Evolutionary conservation across 2,797 vertebrate species (phyloP).

Genomic region (Acanthurus leucopareius): DNA sequence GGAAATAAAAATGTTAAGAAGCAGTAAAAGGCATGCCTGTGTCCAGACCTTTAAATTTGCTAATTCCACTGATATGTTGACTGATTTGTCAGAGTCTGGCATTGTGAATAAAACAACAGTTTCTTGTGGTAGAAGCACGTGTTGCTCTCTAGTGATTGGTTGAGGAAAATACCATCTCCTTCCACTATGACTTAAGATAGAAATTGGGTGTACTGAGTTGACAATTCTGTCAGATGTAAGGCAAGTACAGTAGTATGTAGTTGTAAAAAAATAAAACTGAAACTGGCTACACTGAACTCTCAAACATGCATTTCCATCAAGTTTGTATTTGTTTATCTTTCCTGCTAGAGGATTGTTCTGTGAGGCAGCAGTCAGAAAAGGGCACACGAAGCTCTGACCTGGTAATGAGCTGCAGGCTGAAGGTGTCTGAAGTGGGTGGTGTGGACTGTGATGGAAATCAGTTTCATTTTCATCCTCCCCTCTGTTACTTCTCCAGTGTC

Average conservation of each 20-base stretch:
- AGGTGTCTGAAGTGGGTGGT: background rate
- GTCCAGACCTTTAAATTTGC: too few relatives aligned
- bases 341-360: background rate
- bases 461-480: background rate
- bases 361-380: background rate
- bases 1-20: slow-evolving; percentile 17
- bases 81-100: too few relatives aligned
- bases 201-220: too few relatives aligned
- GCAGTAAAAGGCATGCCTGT: background rate
- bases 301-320: background rate
- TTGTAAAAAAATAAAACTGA: slow-evolving; percentile 12
- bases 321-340: slow-evolving; percentile 8
- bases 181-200: too few relatives aligned
- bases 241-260: background rate
- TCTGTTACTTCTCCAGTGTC: background rate
- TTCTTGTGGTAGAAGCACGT: too few relatives aligned
- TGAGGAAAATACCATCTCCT: too few relatives aligned
- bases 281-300: slow-evolving; percentile 9
- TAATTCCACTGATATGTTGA: too few relatives aligned
- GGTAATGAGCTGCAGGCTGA: background rate
- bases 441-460: background rate
- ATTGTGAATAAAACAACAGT: too few relatives aligned
- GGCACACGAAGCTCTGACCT: background rate
- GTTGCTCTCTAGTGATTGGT: too few relatives aligned
- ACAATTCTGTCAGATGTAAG: too few relatives aligned